These are phyloP conservation scores for Papilio elwesi DNA, from an alignment of 2,888 invertebrate species.

Conservation along the genomic window DNA sequence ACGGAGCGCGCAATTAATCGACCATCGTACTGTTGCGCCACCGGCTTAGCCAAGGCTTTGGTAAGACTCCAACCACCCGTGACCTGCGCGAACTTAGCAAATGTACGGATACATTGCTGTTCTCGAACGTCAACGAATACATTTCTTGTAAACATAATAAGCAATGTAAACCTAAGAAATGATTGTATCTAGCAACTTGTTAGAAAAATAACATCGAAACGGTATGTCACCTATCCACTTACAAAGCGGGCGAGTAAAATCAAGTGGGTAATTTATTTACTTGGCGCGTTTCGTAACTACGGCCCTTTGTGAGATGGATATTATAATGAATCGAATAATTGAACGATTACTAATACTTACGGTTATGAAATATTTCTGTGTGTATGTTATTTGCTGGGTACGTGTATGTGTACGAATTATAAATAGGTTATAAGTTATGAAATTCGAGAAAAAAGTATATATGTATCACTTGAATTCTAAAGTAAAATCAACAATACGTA, in stretches of 20 bases:
- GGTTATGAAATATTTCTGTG: constrained; percentile 23
- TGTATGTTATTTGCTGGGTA: background rate
- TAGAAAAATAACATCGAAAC: constrained; percentile 65
- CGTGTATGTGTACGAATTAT: background rate
- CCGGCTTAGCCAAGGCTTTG: constrained; percentile 55
- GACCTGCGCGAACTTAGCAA: constrained; percentile 50
- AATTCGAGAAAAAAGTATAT: background rate
- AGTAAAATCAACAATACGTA: background rate
- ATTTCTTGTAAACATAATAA: constrained; percentile 25
- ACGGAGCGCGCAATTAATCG: constrained; percentile 70
- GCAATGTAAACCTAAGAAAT: constrained; percentile 49
- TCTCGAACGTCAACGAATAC: background rate
- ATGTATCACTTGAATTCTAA: background rate
- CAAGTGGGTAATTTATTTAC: constrained; percentile 57
- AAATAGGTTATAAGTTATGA: constrained; percentile 3
- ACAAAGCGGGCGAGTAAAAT: constrained; percentile 54
- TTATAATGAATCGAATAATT: constrained; percentile 33
- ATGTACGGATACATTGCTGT: constrained; percentile 41
- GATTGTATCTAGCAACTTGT: constrained; percentile 42
- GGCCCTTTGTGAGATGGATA: constrained; percentile 47
- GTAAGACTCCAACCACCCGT: constrained; percentile 48
- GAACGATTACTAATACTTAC: constrained; percentile 21
- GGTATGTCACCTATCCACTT: constrained; percentile 65
- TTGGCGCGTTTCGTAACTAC: constrained; percentile 56
- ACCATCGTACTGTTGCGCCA: constrained; percentile 67